A percentile compares a stretch with the other conserved stretches of the same genome.
Evolutionary conservation across 2,113 vertebrate genomes (phyloP).

Genomic region (Marmota flaviventris): DNA sequence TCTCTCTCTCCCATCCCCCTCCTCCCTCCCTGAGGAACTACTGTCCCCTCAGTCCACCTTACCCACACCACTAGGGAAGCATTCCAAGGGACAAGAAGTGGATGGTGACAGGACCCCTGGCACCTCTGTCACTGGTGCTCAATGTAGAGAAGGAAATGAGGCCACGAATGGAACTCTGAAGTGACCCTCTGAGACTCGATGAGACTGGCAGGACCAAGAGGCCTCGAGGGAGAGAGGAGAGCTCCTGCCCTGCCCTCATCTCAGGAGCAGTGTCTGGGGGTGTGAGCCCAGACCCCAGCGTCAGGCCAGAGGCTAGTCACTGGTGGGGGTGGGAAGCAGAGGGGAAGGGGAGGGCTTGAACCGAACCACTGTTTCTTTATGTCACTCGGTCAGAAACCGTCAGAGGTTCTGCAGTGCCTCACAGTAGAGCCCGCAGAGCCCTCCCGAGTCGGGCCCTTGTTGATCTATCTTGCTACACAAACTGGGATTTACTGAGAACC

Average conservation of each 20-base stretch:
- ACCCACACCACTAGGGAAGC: neutral
- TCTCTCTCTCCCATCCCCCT: neutral
- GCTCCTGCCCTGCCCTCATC: neutral
- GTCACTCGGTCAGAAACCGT: neutral
- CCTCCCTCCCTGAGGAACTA: neutral
- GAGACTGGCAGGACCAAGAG: neutral
- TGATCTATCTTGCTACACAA: neutral
- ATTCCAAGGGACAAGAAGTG: neutral
- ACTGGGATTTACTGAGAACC: neutral
- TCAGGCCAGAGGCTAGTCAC: neutral
- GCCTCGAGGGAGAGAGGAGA: neutral
- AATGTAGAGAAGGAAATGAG: neutral
- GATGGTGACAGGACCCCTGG: neutral
- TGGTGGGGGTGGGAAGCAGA: neutral
- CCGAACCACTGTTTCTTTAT: neutral
- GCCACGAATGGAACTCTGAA: rapidly evolving
- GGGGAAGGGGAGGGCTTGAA: neutral
- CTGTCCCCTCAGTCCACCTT: neutral
- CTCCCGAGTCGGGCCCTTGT: rapidly evolving
- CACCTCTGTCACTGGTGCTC: neutral
- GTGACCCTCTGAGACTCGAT: neutral
- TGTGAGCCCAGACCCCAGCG: neutral
- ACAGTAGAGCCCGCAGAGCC: neutral
- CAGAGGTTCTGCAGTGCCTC: neutral
- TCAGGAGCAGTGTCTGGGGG: neutral